These are phyloP conservation scores for Neolamprologus cancellatus DNA, from an alignment of 2,113 vertebrate species.

Conservation along the genomic window DNA sequence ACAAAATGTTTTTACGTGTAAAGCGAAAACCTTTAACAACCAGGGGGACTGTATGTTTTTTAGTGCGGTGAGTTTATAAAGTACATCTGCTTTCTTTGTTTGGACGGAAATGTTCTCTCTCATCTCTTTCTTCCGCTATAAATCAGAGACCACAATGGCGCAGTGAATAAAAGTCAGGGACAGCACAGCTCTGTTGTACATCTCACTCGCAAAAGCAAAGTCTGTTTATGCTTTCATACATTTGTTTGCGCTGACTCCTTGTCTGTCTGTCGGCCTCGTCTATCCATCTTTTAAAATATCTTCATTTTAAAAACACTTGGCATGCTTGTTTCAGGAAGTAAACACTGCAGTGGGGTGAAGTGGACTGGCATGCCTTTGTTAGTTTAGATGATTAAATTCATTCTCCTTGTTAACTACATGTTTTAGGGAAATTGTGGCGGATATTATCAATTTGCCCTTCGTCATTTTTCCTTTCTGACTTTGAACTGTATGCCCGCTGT, in stretches of 20 bases:
- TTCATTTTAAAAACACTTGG: constrained; percentile 25
- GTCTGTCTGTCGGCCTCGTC: constrained; percentile 21
- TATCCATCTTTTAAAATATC: constrained; percentile 35
- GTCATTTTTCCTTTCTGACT: constrained; percentile 3
- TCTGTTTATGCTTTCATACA: constrained; percentile 52
- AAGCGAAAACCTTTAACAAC: constrained; percentile 25
- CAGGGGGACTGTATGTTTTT: constrained; percentile 51
- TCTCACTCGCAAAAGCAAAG: constrained; percentile 24
- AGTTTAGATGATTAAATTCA: constrained; percentile 35
- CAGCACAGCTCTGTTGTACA: constrained; percentile 33
- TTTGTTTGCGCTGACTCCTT: constrained; percentile 43
- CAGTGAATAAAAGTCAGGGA: constrained; percentile 54
- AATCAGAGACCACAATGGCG: constrained; percentile 63
- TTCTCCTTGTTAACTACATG: constrained; percentile 14
- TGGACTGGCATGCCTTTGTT: neutral
- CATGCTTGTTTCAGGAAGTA: constrained; percentile 12
- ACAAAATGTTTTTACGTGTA: constrained; percentile 34
- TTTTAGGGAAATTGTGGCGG: constrained; percentile 20
- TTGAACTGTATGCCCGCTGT: constrained; percentile 23
- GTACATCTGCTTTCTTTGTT: constrained; percentile 76
- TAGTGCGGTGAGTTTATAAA: constrained; percentile 49
- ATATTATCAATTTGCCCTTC: constrained; percentile 14
- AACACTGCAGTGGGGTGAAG: neutral
- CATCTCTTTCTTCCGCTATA: constrained; percentile 58
- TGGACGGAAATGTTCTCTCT: constrained; percentile 57